Evolutionary conservation across 1,140 invertebrate genomes (phyloP).

Genomic region (Caenorhabditis brenneri): DNA sequence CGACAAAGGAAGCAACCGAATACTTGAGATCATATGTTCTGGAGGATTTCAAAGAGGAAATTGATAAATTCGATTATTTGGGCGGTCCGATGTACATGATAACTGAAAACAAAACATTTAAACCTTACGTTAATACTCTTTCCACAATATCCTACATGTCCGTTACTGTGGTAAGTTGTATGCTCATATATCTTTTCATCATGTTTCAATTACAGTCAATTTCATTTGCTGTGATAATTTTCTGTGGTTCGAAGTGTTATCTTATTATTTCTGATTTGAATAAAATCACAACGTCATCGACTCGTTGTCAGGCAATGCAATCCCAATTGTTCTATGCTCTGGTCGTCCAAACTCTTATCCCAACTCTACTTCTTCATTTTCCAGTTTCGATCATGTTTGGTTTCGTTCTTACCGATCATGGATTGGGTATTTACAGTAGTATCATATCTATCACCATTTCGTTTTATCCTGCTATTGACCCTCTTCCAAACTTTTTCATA

Average conservation of each 20-base stretch:
- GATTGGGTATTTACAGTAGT: not conserved
- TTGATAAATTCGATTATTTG: not conserved
- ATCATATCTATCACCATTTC: not conserved
- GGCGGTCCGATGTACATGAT: not conserved
- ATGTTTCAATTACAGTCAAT: not conserved
- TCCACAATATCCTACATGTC: not conserved
- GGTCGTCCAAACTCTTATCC: not conserved
- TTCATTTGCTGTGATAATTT: not conserved
- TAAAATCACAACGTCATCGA: not conserved
- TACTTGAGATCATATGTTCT: not conserved
- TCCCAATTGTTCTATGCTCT: conserved; percentile 16
- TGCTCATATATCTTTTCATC: too few relatives aligned
- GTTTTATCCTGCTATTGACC: not conserved
- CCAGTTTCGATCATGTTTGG: not conserved
- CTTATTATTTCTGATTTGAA: not conserved
- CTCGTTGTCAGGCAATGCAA: not conserved
- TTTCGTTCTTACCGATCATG: not conserved
- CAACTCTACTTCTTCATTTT: not conserved
- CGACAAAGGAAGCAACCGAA: not conserved
- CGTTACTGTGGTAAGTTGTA: not conserved
- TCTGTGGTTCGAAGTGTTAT: not conserved
- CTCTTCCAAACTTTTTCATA: not conserved
- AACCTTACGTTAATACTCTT: not conserved
- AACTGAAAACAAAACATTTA: not conserved
- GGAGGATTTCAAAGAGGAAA: not conserved